Evolutionary conservation across 2,797 vertebrate genomes (phyloP).

Genomic region (Poecilia picta): DNA sequence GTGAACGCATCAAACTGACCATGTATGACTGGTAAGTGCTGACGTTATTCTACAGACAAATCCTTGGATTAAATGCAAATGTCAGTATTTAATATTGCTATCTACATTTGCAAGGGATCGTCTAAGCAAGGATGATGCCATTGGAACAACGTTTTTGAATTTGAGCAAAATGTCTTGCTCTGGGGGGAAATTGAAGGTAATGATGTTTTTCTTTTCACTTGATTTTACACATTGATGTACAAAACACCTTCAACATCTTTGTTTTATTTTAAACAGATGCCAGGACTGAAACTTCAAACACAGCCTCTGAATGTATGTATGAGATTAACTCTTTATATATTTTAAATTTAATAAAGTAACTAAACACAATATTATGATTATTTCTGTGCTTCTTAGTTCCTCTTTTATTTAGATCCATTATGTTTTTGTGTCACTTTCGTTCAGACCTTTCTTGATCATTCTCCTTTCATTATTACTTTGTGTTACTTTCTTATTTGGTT

Average conservation of each 20-base stretch:
- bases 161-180: slow-evolving; percentile 92
- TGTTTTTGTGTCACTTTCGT: no score
- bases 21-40: slow-evolving; percentile 92
- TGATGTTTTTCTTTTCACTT: neutral
- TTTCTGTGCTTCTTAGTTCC: no score
- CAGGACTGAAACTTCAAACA: slow-evolving; percentile 80
- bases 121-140: slow-evolving; percentile 89
- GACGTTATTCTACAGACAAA: slow-evolving; percentile 3
- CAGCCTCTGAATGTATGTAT: slow-evolving; percentile 84
- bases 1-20: slow-evolving; percentile 92
- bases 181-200: slow-evolving; percentile 93
- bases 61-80: neutral
- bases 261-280: slow-evolving; percentile 78
- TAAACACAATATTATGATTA: neutral
- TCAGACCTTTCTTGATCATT: no score
- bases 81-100: slow-evolving; percentile 13
- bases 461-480: no score
- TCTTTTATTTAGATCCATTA: no score
- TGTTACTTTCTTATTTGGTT: no score
- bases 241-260: neutral
- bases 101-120: slow-evolving; percentile 87
- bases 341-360: slow-evolving; percentile 2
- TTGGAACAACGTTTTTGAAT: slow-evolving; percentile 91
- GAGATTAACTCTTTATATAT: slow-evolving; percentile 4
- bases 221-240: neutral